Evolutionary conservation across 2,797 vertebrate genomes (phyloP), one percentile per base, ranked within the genome.

Genomic region (Acanthurus tractus): DNA sequence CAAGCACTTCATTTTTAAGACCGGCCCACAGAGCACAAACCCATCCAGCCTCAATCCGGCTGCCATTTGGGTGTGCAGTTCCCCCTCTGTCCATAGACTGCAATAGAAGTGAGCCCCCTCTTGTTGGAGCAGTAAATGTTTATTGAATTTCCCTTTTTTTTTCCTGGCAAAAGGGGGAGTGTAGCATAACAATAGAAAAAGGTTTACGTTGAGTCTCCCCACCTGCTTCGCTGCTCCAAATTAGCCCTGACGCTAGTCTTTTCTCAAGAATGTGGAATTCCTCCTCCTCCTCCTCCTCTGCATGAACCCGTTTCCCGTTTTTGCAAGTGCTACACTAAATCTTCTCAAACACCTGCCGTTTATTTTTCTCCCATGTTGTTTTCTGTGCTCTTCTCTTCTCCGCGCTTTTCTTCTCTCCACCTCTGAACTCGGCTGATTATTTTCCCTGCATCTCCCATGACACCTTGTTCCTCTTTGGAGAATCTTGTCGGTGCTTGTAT

Each of bases 271-370:
- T 89, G 85, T 86, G 81, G 82, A 92, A 89, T 89, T 89, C 77
- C 85, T 86, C 75, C 67, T 87, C 77, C 85, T 86, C 75, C 67
- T 87, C 45, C 45, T 48, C 45, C 45, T 83, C 75, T 40, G 17
- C 45, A 0, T 88, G 81, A 90, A 89, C 83, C 56, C 68, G 7
- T 68, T 89, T 88, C 82, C 81, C 86, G 57, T 91, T 92, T 84
- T 85, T 85, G 73, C 84, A 85, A 89, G 88, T 83, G 89, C 82
- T 85, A 81, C 74, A 78, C 85, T 92, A 94, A 95, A 93, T 93
- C 93, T 91, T 63, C 83, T 66, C 82, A 94, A 94, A 93, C 93
- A 95, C 93, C 93, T 94, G 92, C 80, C 78, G 87, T 88, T 91
- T 94, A 92, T 93, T 93, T 91, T 91, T 82, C 87, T 81, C 82